A percentile compares a stretch with the other conserved stretches of the same genome.
Conservation (phyloP, 2,888 invertebrate species). For the Yponomeuta cagnagella region DNA sequence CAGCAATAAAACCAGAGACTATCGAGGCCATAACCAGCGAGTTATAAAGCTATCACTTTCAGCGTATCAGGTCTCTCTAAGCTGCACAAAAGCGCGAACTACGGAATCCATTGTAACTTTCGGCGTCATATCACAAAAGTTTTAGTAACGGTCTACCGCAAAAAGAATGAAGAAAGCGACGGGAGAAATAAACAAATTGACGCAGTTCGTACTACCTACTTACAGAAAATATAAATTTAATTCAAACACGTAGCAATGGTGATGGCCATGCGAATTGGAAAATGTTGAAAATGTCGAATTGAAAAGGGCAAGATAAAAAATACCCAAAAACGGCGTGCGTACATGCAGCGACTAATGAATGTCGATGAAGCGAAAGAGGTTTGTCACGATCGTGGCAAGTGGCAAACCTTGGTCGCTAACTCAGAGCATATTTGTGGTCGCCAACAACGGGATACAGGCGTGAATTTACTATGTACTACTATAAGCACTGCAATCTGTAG, state of each 20-base stretch:
- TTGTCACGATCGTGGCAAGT: too few species aligned
- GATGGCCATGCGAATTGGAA: neutral
- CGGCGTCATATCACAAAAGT: neutral
- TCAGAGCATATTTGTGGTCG: too few species aligned
- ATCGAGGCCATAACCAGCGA: neutral
- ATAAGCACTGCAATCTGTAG: too few species aligned
- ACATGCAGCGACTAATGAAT: too few species aligned
- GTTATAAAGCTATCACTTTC: constrained; percentile 11
- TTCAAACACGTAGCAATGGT: neutral
- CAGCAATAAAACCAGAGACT: neutral
- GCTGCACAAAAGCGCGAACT: neutral
- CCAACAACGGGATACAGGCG: too few species aligned
- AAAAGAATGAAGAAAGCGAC: neutral
- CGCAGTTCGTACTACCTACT: neutral
- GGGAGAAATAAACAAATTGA: neutral
- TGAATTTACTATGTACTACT: too few species aligned
- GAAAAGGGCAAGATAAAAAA: too few species aligned
- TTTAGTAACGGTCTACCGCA: constrained; percentile 9
- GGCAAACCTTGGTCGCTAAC: too few species aligned
- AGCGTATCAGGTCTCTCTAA: neutral
- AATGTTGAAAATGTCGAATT: too few species aligned
- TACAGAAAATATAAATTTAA: neutral
- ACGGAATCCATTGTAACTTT: neutral
- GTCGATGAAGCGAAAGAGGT: too few species aligned
- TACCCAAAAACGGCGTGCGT: too few species aligned